Conservation (phyloP, 2,888 invertebrate species). For the Netelia inedita region DNA sequence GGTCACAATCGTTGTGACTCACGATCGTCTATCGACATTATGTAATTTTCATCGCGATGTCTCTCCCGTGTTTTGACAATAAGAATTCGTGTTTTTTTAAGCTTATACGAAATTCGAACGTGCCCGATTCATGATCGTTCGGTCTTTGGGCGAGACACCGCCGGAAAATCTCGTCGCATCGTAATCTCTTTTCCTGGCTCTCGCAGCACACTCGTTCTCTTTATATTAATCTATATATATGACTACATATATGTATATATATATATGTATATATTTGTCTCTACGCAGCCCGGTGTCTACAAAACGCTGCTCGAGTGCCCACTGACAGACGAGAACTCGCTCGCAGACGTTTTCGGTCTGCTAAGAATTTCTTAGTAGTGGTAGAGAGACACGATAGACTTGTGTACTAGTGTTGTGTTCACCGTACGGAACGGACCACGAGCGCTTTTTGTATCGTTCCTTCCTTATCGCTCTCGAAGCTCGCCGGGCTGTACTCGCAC, state of each 20-base stretch:
- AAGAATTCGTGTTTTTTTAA: neutral
- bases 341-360: conserved; percentile 53
- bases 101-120: neutral
- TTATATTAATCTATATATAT: neutral
- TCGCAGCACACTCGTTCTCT: neutral
- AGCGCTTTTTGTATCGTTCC: conserved; percentile 11
- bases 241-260: neutral
- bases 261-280: neutral
- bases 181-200: neutral
- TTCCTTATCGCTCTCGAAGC: neutral
- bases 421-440: conserved; percentile 9
- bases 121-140: neutral
- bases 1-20: conserved; percentile 55
- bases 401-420: neutral
- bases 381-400: neutral
- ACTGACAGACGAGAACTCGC: conserved; percentile 47
- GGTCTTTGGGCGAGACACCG: neutral
- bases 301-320: conserved; percentile 24
- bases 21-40: conserved; percentile 58
- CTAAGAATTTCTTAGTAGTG: conserved; percentile 31
- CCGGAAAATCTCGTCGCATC: conserved; percentile 3
- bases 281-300: conserved; percentile 17
- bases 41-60: conserved; percentile 50
- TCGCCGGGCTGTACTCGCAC: conserved; percentile 1
- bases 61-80: neutral